A percentile compares a stretch with the other conserved stretches of the same genome.
Evolutionary conservation across 64 coral and sea anemone genomes (phyloP).

Genomic region (Montipora sp.): DNA sequence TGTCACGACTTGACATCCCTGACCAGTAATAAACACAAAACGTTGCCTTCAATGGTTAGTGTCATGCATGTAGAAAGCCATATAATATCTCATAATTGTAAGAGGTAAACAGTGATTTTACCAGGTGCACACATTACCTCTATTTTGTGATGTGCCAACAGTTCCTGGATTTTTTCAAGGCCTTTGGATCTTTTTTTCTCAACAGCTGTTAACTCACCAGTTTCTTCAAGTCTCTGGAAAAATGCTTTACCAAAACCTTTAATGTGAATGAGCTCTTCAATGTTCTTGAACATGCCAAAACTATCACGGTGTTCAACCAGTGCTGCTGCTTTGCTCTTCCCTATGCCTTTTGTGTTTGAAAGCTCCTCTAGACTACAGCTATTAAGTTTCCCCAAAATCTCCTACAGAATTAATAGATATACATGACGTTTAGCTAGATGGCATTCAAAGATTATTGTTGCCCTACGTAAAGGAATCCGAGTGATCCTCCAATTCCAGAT

Average conservation of each 20-base stretch:
- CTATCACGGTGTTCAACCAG: constrained; percentile 46
- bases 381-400: constrained; percentile 55
- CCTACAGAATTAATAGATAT: constrained; percentile 8
- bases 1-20: too few relatives aligned
- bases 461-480: too few relatives aligned
- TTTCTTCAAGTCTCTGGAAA: constrained; percentile 49
- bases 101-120: too few relatives aligned
- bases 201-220: constrained; percentile 38
- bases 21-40: too few relatives aligned
- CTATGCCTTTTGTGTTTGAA: constrained; percentile 68
- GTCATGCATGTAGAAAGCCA: too few relatives aligned
- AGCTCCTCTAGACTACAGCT: constrained; percentile 54
- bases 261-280: constrained; percentile 39
- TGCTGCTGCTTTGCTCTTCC: constrained; percentile 61
- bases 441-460: too few relatives aligned
- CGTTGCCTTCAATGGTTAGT: too few relatives aligned
- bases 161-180: constrained; percentile 28
- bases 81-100: background rate
- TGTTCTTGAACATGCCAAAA: constrained; percentile 37
- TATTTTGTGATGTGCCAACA: background rate
- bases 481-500: too few relatives aligned
- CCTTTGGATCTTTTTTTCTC: constrained; percentile 63
- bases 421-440: too few relatives aligned
- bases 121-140: background rate
- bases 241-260: constrained; percentile 70